A percentile compares a stretch with the other conserved stretches of the same genome.
These are phyloP conservation scores for Fissipunctia ypsillon DNA, from an alignment of 2,888 invertebrate genomes.

Conservation along the genomic window DNA sequence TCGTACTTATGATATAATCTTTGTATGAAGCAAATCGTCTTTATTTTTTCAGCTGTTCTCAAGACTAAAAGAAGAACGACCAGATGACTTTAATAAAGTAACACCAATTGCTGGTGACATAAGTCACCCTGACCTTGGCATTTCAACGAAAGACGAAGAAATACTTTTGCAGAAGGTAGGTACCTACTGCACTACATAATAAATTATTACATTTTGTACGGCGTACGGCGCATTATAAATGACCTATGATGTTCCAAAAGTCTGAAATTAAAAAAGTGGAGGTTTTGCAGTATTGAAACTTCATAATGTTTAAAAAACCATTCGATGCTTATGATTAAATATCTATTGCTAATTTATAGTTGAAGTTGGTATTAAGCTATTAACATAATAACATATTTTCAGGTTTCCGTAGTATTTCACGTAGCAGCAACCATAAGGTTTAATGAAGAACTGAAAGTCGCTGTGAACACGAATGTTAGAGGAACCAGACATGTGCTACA, in stretches of 20 bases:
- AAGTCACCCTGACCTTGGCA: constrained; percentile 93
- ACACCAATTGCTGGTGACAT: constrained; percentile 94
- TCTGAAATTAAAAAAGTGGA: not conserved
- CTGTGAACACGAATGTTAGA: constrained; percentile 68
- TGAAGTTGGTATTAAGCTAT: not conserved
- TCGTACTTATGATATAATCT: too few relatives aligned
- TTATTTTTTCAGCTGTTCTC: constrained; percentile 91
- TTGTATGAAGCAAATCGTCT: not conserved
- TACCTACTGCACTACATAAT: too few relatives aligned
- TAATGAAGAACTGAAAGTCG: constrained; percentile 64
- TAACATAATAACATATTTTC: constrained; percentile 64
- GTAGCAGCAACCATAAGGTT: constrained; percentile 73
- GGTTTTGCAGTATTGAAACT: not conserved
- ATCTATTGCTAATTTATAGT: too few relatives aligned
- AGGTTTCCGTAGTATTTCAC: constrained; percentile 82
- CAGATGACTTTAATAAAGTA: constrained; percentile 92
- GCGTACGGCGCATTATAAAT: not conserved
- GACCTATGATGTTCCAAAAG: too few relatives aligned
- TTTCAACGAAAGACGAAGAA: constrained; percentile 91
- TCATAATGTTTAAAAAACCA: not conserved
- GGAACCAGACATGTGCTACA: constrained; percentile 70
- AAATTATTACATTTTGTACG: too few relatives aligned
- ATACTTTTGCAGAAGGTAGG: constrained; percentile 66
- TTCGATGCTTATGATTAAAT: too few relatives aligned
- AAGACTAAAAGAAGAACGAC: constrained; percentile 91